These are phyloP conservation scores for Epinephelus fuscoguttatus DNA, from an alignment of 2,113 vertebrate genomes.

Conservation along the genomic window DNA sequence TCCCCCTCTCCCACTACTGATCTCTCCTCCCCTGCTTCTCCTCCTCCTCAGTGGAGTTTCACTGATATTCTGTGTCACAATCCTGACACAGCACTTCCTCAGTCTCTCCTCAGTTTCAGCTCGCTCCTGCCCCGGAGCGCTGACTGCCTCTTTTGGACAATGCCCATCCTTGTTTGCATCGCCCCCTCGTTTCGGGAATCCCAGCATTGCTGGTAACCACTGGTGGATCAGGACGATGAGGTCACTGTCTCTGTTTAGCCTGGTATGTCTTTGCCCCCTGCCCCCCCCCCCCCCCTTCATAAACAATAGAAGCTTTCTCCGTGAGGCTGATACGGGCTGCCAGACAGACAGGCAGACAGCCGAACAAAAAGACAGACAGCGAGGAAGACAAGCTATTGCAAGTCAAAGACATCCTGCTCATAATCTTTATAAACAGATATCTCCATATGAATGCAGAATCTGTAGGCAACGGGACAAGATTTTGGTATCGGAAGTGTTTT, in stretches of 20 bases:
- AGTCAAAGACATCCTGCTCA: conserved; percentile 55
- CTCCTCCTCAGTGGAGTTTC: conserved; percentile 64
- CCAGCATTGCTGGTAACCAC: conserved; percentile 82
- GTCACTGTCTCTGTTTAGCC: conserved; percentile 78
- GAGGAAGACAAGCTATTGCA: conserved; percentile 48
- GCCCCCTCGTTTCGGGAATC: conserved; percentile 82
- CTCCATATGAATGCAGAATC: too few relatives aligned
- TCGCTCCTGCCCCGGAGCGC: conserved; percentile 61
- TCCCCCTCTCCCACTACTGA: conserved; percentile 30
- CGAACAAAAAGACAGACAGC: conserved; percentile 29
- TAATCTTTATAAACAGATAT: background rate
- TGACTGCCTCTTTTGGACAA: conserved; percentile 81
- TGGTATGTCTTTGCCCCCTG: conserved; percentile 47
- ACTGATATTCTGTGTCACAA: conserved; percentile 76
- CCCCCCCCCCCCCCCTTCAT: conserved; percentile 18
- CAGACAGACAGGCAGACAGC: conserved; percentile 49
- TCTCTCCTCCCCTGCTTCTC: conserved; percentile 42
- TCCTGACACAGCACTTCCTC: conserved; percentile 81
- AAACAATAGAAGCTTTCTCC: conserved; percentile 81
- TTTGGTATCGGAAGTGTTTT: too few relatives aligned
- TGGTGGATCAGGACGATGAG: conserved; percentile 77
- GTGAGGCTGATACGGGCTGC: conserved; percentile 41
- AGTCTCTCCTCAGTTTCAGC: conserved; percentile 66
- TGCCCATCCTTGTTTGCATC: conserved; percentile 82
- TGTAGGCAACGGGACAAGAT: too few relatives aligned